Evolutionary conservation across 2,113 vertebrate genomes (phyloP).

Genomic region (Paraplagusia blochii): DNA sequence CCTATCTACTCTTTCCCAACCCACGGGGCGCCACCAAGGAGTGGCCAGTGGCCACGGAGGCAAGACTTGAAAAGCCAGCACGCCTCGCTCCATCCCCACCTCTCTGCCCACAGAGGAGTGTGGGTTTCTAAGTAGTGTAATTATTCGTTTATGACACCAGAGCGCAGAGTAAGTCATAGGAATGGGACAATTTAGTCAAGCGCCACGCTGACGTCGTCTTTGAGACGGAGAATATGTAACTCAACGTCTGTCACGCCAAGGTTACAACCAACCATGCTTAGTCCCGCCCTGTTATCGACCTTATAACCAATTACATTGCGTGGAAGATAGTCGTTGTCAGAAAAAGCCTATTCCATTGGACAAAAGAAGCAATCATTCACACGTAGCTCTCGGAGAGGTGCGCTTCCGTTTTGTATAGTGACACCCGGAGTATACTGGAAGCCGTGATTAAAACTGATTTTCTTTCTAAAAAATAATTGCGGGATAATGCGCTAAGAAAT

Average conservation of each 20-base stretch:
- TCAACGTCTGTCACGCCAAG: constrained; percentile 58
- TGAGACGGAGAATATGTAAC: constrained; percentile 62
- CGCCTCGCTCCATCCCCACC: constrained; percentile 39
- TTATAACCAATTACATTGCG: constrained; percentile 50
- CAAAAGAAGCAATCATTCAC: constrained; percentile 34
- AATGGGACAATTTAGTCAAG: neutral
- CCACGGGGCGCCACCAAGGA: constrained; percentile 62
- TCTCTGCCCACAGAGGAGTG: neutral
- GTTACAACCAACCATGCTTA: constrained; percentile 52
- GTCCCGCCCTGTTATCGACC: constrained; percentile 43
- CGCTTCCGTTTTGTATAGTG: constrained; percentile 14
- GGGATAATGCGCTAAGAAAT: too few relatives aligned
- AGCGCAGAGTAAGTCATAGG: neutral
- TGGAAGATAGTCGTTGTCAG: constrained; percentile 6
- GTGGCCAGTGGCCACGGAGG: constrained; percentile 71
- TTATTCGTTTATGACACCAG: neutral
- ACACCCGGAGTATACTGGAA: neutral
- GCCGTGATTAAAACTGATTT: too few relatives aligned
- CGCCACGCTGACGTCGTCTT: constrained; percentile 44
- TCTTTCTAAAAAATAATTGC: too few relatives aligned
- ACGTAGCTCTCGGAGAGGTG: constrained; percentile 12
- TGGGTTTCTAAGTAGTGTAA: rapidly evolving
- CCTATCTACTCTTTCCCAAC: constrained; percentile 48
- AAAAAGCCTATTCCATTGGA: constrained; percentile 51
- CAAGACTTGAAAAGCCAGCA: constrained; percentile 54